These are phyloP conservation scores for Ariopsis seemanni DNA, from an alignment of 2,113 vertebrate genomes.

Conservation along the genomic window DNA sequence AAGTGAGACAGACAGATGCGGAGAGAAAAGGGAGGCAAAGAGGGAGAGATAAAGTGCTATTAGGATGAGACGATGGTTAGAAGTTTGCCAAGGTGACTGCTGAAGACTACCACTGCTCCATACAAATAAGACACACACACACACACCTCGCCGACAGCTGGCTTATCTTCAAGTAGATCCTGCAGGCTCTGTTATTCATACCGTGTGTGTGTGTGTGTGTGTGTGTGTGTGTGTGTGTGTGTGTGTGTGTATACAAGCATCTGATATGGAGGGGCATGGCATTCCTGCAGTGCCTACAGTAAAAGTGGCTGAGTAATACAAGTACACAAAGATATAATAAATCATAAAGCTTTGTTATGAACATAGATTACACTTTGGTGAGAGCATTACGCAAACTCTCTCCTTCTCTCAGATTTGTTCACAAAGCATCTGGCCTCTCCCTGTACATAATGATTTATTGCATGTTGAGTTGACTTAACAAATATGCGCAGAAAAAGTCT, in stretches of 20 bases:
- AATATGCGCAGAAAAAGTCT: not conserved
- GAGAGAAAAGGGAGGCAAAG: not conserved
- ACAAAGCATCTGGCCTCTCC: not conserved
- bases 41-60: constrained; percentile 61
- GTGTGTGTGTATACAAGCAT: not conserved
- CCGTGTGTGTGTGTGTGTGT: not conserved
- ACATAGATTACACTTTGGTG: constrained; percentile 13
- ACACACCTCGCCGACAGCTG: constrained; percentile 37
- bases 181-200: constrained; percentile 43
- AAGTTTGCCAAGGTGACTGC: constrained; percentile 70
- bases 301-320: not conserved
- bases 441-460: not conserved
- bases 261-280: not conserved
- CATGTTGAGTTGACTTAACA: constrained; percentile 12
- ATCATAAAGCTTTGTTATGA: constrained; percentile 5
- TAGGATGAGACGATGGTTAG: constrained; percentile 62
- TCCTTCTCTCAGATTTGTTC: not conserved
- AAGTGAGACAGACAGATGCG: not conserved
- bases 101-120: constrained; percentile 58
- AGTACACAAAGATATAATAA: not conserved
- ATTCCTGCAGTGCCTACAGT: constrained; percentile 8
- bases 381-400: not conserved
- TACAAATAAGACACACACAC: constrained; percentile 61
- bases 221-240: constrained; percentile 26
- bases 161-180: constrained; percentile 51